phyloP scores from a whole-genome alignment of 30 jellyfish, hydroid and myxozoan species.

The Phacellophora camtschatica region DNA sequence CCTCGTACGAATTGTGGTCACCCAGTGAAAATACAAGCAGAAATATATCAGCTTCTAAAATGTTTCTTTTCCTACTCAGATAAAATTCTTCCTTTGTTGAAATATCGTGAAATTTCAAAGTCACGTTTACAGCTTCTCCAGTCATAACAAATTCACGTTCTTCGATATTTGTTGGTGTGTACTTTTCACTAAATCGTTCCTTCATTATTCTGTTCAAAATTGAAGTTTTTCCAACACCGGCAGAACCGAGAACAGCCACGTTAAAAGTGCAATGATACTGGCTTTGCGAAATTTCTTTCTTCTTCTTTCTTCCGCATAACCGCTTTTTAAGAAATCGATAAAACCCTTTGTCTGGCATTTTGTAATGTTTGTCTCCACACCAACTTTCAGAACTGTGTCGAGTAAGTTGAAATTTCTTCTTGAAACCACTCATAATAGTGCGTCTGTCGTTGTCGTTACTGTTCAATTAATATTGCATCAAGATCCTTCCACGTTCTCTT shows the following conservation, averaged over 20 bases:
- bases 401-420: no score
- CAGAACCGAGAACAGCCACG: constrained; percentile 35
- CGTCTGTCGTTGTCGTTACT: no score
- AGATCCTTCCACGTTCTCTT: no score
- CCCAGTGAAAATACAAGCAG: constrained; percentile 35
- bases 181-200: not conserved
- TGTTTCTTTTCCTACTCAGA: constrained; percentile 1
- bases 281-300: not conserved
- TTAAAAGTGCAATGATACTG: not conserved
- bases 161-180: not conserved
- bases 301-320: not conserved
- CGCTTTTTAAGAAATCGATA: not conserved
- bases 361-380: not conserved
- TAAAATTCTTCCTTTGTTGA: constrained; percentile 6
- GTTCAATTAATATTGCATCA: no score
- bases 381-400: not conserved
- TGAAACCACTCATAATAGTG: no score
- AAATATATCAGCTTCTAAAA: constrained; percentile 34
- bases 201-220: constrained; percentile 6
- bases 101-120: constrained; percentile 19
- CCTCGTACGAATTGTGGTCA: constrained; percentile 30
- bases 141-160: not conserved
- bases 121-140: not conserved
- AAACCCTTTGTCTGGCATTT: not conserved
- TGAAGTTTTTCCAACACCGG: constrained; percentile 62